phyloP scores from a whole-genome alignment of 2,113 vertebrate genomes.

The Merops nubicus region DNA sequence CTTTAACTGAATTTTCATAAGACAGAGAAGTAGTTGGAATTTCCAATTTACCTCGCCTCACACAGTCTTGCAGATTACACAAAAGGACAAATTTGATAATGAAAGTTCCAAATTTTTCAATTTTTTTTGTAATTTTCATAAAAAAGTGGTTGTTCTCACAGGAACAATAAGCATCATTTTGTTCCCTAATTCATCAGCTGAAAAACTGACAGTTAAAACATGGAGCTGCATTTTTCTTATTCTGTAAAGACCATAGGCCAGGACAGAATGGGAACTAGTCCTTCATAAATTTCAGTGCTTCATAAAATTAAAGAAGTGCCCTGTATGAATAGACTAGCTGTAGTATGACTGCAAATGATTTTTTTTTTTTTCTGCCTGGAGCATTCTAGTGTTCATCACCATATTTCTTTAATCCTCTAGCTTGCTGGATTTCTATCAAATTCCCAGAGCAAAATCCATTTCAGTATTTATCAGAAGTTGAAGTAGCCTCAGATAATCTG shows the following conservation, averaged over 20 bases:
- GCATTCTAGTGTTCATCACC: neutral
- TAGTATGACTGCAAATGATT: neutral
- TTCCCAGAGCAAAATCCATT: neutral
- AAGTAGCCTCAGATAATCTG: no score
- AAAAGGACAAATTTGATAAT: neutral
- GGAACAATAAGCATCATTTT: neutral
- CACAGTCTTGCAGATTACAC: neutral
- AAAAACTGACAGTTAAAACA: neutral
- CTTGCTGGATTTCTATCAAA: neutral
- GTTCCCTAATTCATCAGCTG: neutral
- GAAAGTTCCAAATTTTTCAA: neutral
- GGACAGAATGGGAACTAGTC: neutral
- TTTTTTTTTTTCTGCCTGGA: conserved; percentile 8
- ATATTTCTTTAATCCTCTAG: neutral
- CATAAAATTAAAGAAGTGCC: neutral
- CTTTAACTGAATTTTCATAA: neutral
- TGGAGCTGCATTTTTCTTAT: neutral
- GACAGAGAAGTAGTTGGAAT: neutral
- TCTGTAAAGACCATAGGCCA: neutral
- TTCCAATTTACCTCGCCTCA: neutral
- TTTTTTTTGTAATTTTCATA: neutral
- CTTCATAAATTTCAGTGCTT: neutral
- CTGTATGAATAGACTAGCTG: neutral
- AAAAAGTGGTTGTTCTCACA: neutral
- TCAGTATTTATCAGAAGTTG: no score